Evolutionary conservation across 2,888 invertebrate species (phyloP).

Genomic region (Agelastica alni): DNA sequence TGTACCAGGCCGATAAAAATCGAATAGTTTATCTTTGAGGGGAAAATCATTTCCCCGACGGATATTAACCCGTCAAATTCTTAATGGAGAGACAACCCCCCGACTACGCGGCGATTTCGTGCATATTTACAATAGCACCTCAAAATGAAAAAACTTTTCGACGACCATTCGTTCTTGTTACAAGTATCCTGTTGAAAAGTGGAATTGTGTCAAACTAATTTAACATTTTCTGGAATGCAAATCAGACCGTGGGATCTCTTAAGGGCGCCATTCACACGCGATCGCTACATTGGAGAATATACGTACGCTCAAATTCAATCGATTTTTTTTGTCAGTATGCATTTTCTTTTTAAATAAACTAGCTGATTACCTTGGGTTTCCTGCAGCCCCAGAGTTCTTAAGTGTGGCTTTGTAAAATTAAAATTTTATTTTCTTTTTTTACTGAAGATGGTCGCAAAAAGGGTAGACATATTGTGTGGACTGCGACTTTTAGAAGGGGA

Average conservation of each 20-base stretch:
- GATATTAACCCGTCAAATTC: constrained; percentile 35
- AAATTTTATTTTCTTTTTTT: no score
- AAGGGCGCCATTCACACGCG: constrained; percentile 1
- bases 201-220: constrained; percentile 34
- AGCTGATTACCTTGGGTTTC: no score
- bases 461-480: no score
- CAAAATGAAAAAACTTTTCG: constrained; percentile 32
- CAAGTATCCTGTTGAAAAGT: constrained; percentile 16
- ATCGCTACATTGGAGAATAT: constrained; percentile 5
- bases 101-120: constrained; percentile 21
- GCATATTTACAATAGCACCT: constrained; percentile 25
- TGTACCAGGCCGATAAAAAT: constrained; percentile 13
- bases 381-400: no score
- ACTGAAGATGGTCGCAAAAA: no score
- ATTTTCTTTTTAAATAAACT: no score
- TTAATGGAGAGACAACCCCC: constrained; percentile 3
- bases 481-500: no score
- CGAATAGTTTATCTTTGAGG: constrained; percentile 15
- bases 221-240: constrained; percentile 30
- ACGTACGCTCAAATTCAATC: no score
- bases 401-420: no score
- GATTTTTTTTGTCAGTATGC: no score
- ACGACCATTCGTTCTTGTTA: constrained; percentile 28
- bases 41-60: constrained; percentile 34
- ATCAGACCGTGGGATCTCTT: constrained; percentile 18